Conservation (phyloP, 2,797 vertebrate genomes). For the Octomys mimax region DNA sequence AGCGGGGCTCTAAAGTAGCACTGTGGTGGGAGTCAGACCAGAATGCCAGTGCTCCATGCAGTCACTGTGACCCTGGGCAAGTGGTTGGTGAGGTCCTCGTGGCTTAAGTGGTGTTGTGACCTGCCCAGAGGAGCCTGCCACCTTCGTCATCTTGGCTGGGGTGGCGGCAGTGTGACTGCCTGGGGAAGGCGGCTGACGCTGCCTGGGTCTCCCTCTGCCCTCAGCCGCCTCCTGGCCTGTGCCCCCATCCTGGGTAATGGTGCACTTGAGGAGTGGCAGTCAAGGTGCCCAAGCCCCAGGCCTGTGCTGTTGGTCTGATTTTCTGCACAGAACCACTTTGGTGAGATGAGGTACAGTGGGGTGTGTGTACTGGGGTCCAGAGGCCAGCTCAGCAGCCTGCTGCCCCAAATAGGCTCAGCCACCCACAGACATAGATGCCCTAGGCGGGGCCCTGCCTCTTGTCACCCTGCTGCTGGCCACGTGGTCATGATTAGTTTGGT, state of each 20-base stretch:
- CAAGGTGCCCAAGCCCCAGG: neutral
- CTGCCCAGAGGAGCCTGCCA: neutral
- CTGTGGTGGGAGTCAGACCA: neutral
- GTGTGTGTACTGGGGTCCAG: neutral
- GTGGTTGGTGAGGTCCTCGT: neutral
- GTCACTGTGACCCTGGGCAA: neutral
- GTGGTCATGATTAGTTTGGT: neutral
- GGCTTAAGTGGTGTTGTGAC: neutral
- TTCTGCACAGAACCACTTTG: neutral
- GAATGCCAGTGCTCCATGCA: neutral
- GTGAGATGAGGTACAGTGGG: neutral
- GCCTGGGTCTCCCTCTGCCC: neutral
- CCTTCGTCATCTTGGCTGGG: no score
- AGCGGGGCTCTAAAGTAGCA: neutral
- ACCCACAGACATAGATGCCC: neutral
- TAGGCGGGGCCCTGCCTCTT: neutral
- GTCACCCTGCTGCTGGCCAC: neutral
- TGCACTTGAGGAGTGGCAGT: neutral
- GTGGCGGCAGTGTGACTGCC: neutral
- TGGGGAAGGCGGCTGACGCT: neutral
- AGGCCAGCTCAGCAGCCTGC: neutral
- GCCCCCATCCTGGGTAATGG: neutral
- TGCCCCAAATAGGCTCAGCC: rapidly evolving
- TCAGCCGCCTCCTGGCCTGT: neutral
- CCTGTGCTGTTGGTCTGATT: neutral